Evolutionary conservation across 2,113 vertebrate species (phyloP).

Genomic region (Tetrao urogallus): DNA sequence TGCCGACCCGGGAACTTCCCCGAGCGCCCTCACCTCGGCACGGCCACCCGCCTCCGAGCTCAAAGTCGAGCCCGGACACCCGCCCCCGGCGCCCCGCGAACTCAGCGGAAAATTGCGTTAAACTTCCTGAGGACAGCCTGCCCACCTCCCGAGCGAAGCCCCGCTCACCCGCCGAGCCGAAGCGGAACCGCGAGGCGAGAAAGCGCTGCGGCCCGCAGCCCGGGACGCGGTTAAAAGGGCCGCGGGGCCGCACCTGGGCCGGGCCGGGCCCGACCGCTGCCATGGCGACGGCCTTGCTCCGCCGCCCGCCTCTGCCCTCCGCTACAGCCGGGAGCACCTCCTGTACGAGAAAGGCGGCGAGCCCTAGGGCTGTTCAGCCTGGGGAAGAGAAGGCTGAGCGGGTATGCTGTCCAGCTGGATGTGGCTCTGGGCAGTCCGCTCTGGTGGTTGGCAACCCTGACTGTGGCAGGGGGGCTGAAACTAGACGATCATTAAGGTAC

Average conservation of each 20-base stretch:
- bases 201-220: accelerated
- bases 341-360: no score
- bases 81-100: not conserved
- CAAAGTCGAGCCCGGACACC: not conserved
- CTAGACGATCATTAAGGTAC: no score
- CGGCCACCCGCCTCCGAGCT: not conserved
- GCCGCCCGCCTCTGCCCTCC: not conserved
- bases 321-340: no score
- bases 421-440: no score
- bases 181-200: accelerated
- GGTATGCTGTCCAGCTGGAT: no score
- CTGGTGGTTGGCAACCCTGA: no score
- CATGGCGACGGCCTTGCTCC: not conserved
- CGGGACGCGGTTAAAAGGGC: not conserved
- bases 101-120: constrained; percentile 42
- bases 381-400: no score
- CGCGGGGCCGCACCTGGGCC: not conserved
- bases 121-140: constrained; percentile 31
- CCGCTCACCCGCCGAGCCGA: not conserved
- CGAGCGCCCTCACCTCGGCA: not conserved
- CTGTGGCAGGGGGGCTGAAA: no score
- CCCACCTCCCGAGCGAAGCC: not conserved
- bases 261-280: not conserved
- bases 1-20: no score
- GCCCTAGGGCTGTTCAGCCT: no score